phyloP scores from a whole-genome alignment of 2,113 vertebrate species.

The Cygnus atratus region DNA sequence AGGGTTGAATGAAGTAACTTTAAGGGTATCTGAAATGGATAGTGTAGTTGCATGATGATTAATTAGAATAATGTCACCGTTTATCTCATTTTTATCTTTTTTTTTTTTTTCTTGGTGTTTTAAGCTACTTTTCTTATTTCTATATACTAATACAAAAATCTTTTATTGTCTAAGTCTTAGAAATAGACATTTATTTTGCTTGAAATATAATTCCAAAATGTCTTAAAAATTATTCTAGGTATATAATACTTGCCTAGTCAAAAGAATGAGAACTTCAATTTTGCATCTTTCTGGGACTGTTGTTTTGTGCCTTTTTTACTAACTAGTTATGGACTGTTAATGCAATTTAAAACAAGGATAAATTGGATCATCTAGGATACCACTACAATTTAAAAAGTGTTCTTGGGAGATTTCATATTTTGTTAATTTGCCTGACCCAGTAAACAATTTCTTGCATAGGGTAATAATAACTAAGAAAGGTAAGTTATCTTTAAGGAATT shows the following conservation, averaged over 20 bases:
- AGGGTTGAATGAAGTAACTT: not conserved
- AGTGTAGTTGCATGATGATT: not conserved
- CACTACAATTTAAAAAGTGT: not conserved
- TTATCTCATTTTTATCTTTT: not conserved
- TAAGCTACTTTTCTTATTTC: not conserved
- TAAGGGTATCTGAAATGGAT: not conserved
- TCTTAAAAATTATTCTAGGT: not conserved
- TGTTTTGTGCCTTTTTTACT: not conserved
- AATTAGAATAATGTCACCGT: not conserved
- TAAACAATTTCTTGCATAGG: not conserved
- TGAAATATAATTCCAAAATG: not conserved
- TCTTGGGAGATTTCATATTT: not conserved
- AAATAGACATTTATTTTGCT: not conserved
- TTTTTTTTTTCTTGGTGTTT: not conserved
- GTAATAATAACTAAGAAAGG: not conserved
- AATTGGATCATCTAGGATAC: not conserved
- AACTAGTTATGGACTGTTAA: not conserved
- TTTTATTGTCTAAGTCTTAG: not conserved
- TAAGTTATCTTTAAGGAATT: not conserved
- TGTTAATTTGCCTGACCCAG: not conserved
- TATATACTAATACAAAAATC: not conserved
- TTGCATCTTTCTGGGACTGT: not conserved
- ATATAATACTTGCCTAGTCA: not conserved
- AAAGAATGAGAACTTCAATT: not conserved
- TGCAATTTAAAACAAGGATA: accelerated